Evolutionary conservation across 2,888 invertebrate genomes (phyloP), one percentile per base, ranked within the genome.

Genomic region (Geotrupes spiniger): DNA sequence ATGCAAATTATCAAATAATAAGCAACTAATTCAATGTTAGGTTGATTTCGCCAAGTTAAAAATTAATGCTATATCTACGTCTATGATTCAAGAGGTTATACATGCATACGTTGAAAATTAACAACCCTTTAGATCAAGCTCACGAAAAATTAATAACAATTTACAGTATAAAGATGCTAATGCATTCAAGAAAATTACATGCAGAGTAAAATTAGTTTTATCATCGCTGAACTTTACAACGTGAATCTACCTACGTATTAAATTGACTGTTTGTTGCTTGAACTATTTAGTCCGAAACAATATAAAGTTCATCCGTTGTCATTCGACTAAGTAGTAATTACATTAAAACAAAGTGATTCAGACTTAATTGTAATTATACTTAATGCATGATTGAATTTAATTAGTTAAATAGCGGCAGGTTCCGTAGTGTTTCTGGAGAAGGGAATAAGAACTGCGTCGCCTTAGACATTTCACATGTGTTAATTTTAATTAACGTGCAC

Each of bases 341-440:
- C 60, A 63, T 66, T 64, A 61, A 62, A 63, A 64, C 64, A 65
- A 66, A 65, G 64, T 63, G 60, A 66, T 68, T 67, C 60, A 52
- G 54, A 61, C 59, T 60, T 64, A 62, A 62, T 62, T 61, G 61
- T 58, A 60, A 64, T 64, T 62, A 63, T 61, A 57, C 57, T 53
- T 60, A 57, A 58, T 61, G 59, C 58, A 55, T 57, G 63, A 64
- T 64, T 61, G 61, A 64, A 64, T 64, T 66, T 63, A 66, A 65
- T 66, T 63, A 63, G 61, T 57, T 52, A 61, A 63, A 61, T 63
- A 56, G 60, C 33, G 33, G 33, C 15, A 33, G 33, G 33, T 33
- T 33, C 33, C 33, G 9, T 11, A 15, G 33, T 14, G 33, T 10
- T 8, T 33, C 33, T 5, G 15, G 33, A 33, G 14, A 33, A 21